Evolutionary conservation across 2,113 vertebrate genomes (phyloP).

Genomic region (Plectropomus leopardus): DNA sequence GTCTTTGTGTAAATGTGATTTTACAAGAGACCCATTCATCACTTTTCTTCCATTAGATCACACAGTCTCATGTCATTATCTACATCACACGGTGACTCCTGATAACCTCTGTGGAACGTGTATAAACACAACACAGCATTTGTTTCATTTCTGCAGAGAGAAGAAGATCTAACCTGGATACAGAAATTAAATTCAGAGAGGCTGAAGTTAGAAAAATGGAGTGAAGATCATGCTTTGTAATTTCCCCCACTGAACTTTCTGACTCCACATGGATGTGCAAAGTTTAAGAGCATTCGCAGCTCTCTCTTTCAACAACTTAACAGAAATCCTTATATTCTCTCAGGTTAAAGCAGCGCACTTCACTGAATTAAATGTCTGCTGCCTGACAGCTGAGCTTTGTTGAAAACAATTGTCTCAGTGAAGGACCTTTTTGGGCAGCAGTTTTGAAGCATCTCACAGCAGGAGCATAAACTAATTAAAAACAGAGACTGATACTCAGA

Average conservation of each 20-base stretch:
- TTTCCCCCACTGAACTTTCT: not conserved
- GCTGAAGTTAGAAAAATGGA: not conserved
- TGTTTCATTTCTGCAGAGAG: not conserved
- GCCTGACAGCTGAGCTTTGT: slow-evolving; percentile 15
- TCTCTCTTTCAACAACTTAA: not conserved
- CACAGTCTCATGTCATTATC: not conserved
- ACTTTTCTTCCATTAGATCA: not conserved
- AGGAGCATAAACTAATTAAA: slow-evolving; percentile 10
- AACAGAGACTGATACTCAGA: not conserved
- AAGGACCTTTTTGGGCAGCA: not conserved
- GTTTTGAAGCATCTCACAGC: not conserved
- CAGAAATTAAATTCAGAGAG: not conserved
- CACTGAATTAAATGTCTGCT: not conserved
- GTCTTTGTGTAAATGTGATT: not conserved
- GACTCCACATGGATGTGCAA: not conserved
- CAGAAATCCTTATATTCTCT: not conserved
- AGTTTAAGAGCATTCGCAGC: not conserved
- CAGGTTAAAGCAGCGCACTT: not conserved
- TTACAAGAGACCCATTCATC: not conserved
- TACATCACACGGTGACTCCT: not conserved
- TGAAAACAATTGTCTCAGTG: not conserved
- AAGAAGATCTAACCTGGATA: not conserved
- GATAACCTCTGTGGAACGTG: not conserved
- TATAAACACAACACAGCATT: not conserved
- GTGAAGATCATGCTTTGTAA: not conserved